A percentile compares a stretch with the other conserved stretches of the same genome.
These are phyloP conservation scores for Aramus guarauna DNA, from an alignment of 2,113 vertebrate species.

Conservation along the genomic window DNA sequence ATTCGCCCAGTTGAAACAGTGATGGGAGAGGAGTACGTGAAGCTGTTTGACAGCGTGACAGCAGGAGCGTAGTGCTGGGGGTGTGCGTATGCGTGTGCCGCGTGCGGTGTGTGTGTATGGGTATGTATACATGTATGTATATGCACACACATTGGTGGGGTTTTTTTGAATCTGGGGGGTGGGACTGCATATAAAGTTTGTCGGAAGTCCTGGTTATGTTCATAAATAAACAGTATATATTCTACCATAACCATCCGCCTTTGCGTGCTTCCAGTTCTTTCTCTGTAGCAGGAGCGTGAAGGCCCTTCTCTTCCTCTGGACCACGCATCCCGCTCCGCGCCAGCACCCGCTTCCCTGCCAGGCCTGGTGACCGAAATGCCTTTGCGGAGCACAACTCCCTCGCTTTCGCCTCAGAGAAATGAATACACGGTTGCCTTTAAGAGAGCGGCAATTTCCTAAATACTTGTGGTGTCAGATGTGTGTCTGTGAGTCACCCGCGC, in stretches of 20 bases:
- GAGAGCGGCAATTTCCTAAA: background rate
- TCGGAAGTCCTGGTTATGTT: conserved; percentile 48
- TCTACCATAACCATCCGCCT: background rate
- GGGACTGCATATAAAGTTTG: conserved; percentile 33
- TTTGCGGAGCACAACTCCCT: background rate
- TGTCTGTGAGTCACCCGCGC: background rate
- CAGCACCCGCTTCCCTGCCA: background rate
- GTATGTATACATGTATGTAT: conserved; percentile 33
- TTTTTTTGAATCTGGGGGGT: background rate
- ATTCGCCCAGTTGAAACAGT: background rate
- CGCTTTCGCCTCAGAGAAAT: background rate
- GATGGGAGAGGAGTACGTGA: background rate
- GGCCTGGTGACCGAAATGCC: background rate
- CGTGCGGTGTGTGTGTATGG: background rate
- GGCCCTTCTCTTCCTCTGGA: background rate
- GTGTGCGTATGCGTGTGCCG: background rate
- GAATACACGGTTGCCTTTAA: background rate
- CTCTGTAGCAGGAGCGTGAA: background rate
- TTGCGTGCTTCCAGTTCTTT: background rate
- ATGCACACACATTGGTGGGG: conserved; percentile 24
- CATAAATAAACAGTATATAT: conserved; percentile 69
- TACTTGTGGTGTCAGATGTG: background rate
- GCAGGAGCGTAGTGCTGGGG: background rate
- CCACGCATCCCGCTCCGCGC: background rate
- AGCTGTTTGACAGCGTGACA: background rate